Conservation (phyloP, 2,113 vertebrate species). For the Hoplias malabaricus region DNA sequence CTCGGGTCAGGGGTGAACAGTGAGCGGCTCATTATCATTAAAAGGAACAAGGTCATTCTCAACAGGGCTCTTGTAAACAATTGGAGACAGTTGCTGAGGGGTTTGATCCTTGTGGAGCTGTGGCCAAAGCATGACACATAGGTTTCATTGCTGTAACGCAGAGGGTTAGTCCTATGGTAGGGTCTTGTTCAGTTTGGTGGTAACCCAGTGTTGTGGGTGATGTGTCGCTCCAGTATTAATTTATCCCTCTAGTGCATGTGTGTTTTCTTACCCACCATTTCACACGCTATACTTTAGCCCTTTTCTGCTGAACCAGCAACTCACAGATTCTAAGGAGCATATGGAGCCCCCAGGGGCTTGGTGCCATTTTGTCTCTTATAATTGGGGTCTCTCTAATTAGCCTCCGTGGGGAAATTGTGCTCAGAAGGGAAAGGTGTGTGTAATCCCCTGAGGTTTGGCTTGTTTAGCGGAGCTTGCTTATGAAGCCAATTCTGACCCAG, state of each 20-base stretch:
- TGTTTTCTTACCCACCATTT: constrained; percentile 8
- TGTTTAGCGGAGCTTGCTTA: not conserved
- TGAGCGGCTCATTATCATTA: no score
- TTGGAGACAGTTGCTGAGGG: no score
- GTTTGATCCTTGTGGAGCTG: no score
- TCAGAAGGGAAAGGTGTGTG: constrained; percentile 5
- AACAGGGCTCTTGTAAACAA: no score
- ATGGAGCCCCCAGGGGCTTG: not conserved
- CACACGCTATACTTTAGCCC: not conserved
- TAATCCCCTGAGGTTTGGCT: not conserved
- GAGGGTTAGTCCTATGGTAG: no score
- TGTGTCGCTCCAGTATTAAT: constrained; percentile 16
- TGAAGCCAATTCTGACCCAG: not conserved
- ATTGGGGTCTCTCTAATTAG: constrained; percentile 31
- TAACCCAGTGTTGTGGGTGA: no score
- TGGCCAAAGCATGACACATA: no score
- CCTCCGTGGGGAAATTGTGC: not conserved
- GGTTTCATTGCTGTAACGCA: no score
- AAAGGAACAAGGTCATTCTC: no score
- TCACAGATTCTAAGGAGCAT: not conserved
- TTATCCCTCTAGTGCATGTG: not conserved
- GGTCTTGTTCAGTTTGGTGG: no score
- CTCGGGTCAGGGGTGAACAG: no score
- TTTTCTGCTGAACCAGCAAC: constrained; percentile 29
- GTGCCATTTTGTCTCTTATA: constrained; percentile 17